These are phyloP conservation scores for Aurelia aurita complex sp. Pacific DNA, from an alignment of 30 jellyfish, hydroid and myxozoan genomes.

Conservation along the genomic window DNA sequence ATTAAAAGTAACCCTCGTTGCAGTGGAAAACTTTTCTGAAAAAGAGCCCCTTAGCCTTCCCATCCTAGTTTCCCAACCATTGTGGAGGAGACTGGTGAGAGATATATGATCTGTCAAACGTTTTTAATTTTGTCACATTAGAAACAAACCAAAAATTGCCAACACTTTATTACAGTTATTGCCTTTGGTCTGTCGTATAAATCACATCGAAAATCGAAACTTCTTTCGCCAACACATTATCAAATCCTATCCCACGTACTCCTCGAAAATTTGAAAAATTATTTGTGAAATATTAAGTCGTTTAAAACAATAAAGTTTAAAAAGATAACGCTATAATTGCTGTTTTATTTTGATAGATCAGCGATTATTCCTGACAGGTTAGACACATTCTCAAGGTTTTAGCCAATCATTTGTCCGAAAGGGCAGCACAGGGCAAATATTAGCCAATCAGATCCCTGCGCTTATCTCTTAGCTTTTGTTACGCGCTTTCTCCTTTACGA, in stretches of 20 bases:
- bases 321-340: slow-evolving; percentile 42
- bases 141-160: no score
- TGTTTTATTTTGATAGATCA: slow-evolving; percentile 45
- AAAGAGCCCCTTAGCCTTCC: no score
- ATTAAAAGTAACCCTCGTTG: no score
- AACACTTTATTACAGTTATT: no score
- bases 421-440: slow-evolving; percentile 53
- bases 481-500: slow-evolving; percentile 51
- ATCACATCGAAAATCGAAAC: not conserved
- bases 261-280: not conserved
- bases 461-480: slow-evolving; percentile 55
- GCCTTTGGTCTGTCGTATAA: not conserved
- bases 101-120: no score
- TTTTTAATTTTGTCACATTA: no score
- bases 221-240: not conserved
- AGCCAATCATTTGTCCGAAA: slow-evolving; percentile 58
- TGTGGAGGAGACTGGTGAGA: no score
- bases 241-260: not conserved
- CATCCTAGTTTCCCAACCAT: no score
- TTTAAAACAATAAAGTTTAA: slow-evolving; percentile 16
- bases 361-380: slow-evolving; percentile 32
- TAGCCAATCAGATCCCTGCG: slow-evolving; percentile 59
- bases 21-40: no score
- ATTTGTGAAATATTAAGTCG: slow-evolving; percentile 16
- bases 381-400: slow-evolving; percentile 19